Conservation (phyloP, 2,113 vertebrate species). For the Sclerurus mexicanus region DNA sequence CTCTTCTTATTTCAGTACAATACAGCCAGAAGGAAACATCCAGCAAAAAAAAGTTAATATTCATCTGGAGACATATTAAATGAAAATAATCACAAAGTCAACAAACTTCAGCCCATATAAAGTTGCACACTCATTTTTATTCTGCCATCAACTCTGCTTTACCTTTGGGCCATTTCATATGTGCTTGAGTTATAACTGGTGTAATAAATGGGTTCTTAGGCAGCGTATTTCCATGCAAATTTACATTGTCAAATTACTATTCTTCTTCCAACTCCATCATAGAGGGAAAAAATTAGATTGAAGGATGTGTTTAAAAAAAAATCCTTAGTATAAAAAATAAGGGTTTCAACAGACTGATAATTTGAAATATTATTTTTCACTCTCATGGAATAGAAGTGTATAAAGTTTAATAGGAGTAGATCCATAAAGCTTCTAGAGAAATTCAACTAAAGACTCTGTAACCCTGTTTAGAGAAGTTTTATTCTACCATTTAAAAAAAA, state of each 20-base stretch:
- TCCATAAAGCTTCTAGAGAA: neutral
- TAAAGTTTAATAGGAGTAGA: neutral
- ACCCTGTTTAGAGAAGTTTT: neutral
- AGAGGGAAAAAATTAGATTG: constrained; percentile 9
- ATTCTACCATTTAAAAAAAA: neutral
- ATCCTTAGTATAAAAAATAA: neutral
- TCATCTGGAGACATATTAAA: neutral
- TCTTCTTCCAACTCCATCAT: constrained; percentile 4
- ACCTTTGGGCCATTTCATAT: constrained; percentile 53
- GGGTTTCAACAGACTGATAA: neutral
- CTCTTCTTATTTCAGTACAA: neutral
- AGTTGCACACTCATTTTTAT: constrained; percentile 15
- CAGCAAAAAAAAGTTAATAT: neutral
- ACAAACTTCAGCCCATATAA: constrained; percentile 22
- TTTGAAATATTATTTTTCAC: constrained; percentile 25
- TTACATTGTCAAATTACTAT: constrained; percentile 32
- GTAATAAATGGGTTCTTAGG: constrained; percentile 45
- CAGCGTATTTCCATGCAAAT: constrained; percentile 56
- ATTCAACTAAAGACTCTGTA: neutral
- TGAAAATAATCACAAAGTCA: constrained; percentile 33
- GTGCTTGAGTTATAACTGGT: constrained; percentile 34
- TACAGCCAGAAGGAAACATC: neutral
- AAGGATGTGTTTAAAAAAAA: neutral
- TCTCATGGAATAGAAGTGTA: neutral
- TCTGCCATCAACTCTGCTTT: constrained; percentile 10